Evolutionary conservation across 1,140 invertebrate genomes (phyloP).

Genomic region (Panulirus ornatus): DNA sequence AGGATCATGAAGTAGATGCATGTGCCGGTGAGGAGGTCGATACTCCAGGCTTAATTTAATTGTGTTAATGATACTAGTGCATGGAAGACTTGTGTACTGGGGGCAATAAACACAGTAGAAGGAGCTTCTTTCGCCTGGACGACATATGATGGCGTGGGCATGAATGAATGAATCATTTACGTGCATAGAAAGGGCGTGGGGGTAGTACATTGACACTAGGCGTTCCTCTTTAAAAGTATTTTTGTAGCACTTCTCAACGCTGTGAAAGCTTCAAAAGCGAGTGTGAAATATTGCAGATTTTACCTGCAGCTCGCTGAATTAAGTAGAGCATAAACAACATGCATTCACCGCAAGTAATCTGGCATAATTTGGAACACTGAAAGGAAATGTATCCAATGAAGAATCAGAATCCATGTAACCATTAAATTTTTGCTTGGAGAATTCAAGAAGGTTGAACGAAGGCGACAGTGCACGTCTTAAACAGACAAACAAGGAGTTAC

Average conservation of each 20-base stretch:
- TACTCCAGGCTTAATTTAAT: conserved; percentile 19
- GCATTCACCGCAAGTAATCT: neutral
- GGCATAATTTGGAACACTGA: neutral
- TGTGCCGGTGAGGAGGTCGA: conserved; percentile 1
- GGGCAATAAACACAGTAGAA: neutral
- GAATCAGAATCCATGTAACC: too few species aligned
- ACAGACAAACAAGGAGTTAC: too few species aligned
- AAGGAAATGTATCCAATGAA: too few species aligned
- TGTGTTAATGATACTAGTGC: conserved; percentile 11
- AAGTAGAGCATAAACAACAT: neutral
- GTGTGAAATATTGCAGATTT: neutral
- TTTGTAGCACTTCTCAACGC: conserved; percentile 5
- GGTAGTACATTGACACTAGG: neutral
- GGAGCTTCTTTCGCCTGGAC: too few species aligned
- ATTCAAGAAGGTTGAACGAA: too few species aligned
- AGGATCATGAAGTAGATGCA: neutral
- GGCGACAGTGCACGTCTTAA: too few species aligned
- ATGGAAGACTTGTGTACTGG: neutral
- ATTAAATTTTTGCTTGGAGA: too few species aligned
- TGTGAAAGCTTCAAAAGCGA: neutral
- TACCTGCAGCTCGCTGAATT: neutral
- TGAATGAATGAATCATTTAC: neutral
- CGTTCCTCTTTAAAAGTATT: conserved; percentile 42
- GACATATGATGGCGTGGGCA: too few species aligned
- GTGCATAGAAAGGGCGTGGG: neutral